Evolutionary conservation across 1,140 invertebrate genomes (phyloP).

Genomic region (Drosophila simulans): DNA sequence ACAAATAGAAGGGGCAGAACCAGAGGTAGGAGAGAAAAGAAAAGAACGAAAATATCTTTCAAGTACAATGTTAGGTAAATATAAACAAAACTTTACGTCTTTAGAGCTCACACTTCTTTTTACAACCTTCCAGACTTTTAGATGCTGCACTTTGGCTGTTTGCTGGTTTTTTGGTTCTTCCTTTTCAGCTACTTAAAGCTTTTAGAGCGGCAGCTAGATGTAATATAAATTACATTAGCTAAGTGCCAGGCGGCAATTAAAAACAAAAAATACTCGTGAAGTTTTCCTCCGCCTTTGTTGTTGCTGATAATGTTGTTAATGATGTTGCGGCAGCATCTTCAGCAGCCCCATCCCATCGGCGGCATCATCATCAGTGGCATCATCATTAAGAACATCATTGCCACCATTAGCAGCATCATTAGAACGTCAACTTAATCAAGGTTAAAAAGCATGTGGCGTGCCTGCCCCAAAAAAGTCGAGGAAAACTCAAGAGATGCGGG

Average conservation of each 20-base stretch:
- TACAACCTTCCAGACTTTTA: constrained; percentile 2
- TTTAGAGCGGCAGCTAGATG: constrained; percentile 78
- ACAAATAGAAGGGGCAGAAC: constrained; percentile 55
- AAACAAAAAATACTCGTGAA: constrained; percentile 56
- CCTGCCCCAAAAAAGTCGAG: constrained; percentile 38
- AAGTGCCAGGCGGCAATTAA: constrained; percentile 83
- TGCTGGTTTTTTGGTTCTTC: constrained; percentile 46
- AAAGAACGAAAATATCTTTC: constrained; percentile 78
- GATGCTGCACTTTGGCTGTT: constrained; percentile 52
- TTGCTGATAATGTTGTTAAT: constrained; percentile 64
- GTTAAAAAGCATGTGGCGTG: constrained; percentile 73
- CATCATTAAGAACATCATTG: constrained; percentile 47
- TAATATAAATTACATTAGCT: constrained; percentile 84
- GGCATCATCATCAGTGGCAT: constrained; percentile 38
- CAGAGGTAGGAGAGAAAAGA: background rate
- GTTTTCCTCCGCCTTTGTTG: constrained; percentile 18
- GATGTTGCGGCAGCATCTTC: constrained; percentile 63
- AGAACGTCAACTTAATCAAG: constrained; percentile 81
- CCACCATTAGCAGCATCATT: constrained; percentile 74
- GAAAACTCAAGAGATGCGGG: constrained; percentile 24
- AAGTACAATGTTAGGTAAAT: constrained; percentile 84
- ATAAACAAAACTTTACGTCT: constrained; percentile 77
- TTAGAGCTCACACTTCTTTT: constrained; percentile 36
- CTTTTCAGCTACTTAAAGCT: constrained; percentile 75
- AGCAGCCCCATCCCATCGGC: constrained; percentile 15